Conservation (phyloP, 2,113 vertebrate species). For the Corythoichthys intestinalis region DNA sequence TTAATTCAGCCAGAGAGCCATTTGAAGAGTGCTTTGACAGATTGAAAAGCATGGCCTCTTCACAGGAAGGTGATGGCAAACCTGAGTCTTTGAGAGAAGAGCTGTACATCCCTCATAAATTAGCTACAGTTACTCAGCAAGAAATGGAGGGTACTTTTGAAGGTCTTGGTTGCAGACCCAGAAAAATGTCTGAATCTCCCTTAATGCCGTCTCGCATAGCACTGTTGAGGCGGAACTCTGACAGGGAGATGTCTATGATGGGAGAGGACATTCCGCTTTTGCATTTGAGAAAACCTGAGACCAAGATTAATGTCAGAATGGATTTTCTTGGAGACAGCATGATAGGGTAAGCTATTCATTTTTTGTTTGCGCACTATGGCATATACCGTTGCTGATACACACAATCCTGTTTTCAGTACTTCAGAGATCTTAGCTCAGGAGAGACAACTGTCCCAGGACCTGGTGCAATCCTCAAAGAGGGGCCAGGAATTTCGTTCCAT, state of each 20-base stretch:
- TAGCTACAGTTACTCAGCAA: constrained; percentile 75
- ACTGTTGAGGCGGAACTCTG: constrained; percentile 72
- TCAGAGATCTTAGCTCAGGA: constrained; percentile 86
- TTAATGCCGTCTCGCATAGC: constrained; percentile 71
- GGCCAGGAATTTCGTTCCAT: constrained; percentile 90
- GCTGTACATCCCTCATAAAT: constrained; percentile 76
- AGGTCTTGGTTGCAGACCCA: constrained; percentile 77
- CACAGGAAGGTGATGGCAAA: constrained; percentile 74
- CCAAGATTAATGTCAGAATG: constrained; percentile 85
- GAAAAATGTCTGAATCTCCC: constrained; percentile 77
- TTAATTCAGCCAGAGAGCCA: constrained; percentile 76
- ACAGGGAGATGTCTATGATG: constrained; percentile 72
- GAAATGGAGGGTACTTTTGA: constrained; percentile 71
- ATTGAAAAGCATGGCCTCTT: constrained; percentile 79
- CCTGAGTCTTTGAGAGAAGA: constrained; percentile 76
- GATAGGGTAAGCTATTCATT: constrained; percentile 75
- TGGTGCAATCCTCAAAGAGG: constrained; percentile 89
- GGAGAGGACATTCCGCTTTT: constrained; percentile 75
- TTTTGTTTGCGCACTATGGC: background rate
- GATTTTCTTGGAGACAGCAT: constrained; percentile 86
- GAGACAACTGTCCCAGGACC: constrained; percentile 87
- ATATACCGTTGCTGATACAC: background rate
- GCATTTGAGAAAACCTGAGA: constrained; percentile 80
- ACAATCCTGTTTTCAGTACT: constrained; percentile 66
- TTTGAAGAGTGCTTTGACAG: constrained; percentile 79